phyloP scores from a whole-genome alignment of 2,113 vertebrate genomes.

The Nerophis lumbriciformis region DNA sequence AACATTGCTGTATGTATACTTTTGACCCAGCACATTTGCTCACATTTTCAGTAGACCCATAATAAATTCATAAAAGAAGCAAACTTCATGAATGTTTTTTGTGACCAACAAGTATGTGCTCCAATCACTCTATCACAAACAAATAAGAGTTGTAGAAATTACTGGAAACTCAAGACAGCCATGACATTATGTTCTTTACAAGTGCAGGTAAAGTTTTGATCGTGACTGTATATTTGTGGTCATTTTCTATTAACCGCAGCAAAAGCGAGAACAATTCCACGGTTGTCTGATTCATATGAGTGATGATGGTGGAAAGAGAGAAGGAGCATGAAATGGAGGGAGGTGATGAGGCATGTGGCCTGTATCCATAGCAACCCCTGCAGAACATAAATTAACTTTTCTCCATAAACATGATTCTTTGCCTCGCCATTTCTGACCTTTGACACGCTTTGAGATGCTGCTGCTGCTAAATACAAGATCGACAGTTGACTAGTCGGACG shows the following conservation, averaged over 20 bases:
- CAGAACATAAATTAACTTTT: constrained; percentile 47
- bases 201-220: too few relatives aligned
- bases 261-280: constrained; percentile 16
- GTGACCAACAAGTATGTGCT: too few relatives aligned
- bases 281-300: constrained; percentile 13
- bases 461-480: constrained; percentile 22
- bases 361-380: constrained; percentile 69
- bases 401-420: too few relatives aligned
- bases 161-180: too few relatives aligned
- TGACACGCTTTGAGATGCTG: constrained; percentile 1
- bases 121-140: too few relatives aligned
- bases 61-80: too few relatives aligned
- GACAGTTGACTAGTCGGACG: constrained; percentile 14
- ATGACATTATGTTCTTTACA: too few relatives aligned
- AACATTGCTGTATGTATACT: too few relatives aligned
- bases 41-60: too few relatives aligned
- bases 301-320: constrained; percentile 22
- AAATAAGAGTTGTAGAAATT: too few relatives aligned
- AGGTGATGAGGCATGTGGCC: constrained; percentile 52
- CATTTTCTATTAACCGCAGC: constrained; percentile 19
- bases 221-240: constrained; percentile 30
- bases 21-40: too few relatives aligned
- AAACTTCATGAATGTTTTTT: too few relatives aligned
- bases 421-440: constrained; percentile 15
- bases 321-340: constrained; percentile 8